Conservation (phyloP, 2,113 vertebrate genomes). For the Dolichallabes microphthalmus region DNA sequence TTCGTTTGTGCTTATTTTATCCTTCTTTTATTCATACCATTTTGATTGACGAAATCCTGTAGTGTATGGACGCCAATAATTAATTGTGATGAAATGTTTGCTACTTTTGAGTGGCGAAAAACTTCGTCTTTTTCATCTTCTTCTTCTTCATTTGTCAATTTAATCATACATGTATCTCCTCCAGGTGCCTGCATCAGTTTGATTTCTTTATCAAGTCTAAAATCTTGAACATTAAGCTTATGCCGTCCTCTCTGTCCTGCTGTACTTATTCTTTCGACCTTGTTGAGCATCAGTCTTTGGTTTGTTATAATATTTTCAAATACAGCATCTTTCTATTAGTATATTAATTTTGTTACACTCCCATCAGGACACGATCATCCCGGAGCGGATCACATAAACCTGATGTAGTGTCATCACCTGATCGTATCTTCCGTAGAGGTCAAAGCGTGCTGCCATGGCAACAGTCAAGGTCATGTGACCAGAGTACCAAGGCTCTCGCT, state of each 20-base stretch:
- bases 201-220: no score
- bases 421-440: conserved; percentile 67
- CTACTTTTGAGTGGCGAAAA: not conserved
- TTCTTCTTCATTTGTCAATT: not conserved
- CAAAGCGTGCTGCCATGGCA: conserved; percentile 86
- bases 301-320: not conserved
- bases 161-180: not conserved
- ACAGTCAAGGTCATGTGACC: conserved; percentile 87
- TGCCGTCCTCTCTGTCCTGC: not conserved
- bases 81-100: no score
- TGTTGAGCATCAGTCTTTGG: not conserved
- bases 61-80: not conserved
- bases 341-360: not conserved
- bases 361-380: not conserved
- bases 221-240: not conserved
- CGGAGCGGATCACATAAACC: not conserved
- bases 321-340: not conserved
- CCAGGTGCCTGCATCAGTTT: not conserved
- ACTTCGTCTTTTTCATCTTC: not conserved
- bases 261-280: not conserved
- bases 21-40: not conserved
- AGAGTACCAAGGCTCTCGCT: conserved; percentile 81
- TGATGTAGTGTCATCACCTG: conserved; percentile 39
- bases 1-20: not conserved
- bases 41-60: not conserved